Evolutionary conservation across 2,797 vertebrate species (phyloP).

Genomic region (Oreochromis mossambicus): DNA sequence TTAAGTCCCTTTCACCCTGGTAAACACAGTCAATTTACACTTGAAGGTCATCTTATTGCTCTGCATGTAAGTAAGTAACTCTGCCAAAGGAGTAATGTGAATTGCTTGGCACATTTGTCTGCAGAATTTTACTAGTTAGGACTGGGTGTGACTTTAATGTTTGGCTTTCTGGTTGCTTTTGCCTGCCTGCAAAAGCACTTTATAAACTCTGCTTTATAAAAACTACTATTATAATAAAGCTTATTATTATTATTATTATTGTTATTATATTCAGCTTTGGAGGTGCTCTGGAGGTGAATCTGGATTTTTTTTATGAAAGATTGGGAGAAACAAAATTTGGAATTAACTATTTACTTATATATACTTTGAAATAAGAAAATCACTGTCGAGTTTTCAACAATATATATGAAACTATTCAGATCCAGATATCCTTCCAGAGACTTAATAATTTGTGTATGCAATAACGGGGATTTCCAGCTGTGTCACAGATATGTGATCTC

Average conservation of each 20-base stretch:
- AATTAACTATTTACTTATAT: not conserved
- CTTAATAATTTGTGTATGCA: not conserved
- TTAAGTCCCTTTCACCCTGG: not conserved
- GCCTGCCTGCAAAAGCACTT: not conserved
- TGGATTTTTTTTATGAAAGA: not conserved
- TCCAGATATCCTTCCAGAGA: not conserved
- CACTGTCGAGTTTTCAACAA: not conserved
- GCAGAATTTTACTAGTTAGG: not conserved
- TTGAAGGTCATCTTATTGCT: not conserved
- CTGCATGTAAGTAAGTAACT: not conserved
- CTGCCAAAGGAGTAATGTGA: too few species aligned
- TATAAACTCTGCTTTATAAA: not conserved
- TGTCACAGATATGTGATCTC: not conserved
- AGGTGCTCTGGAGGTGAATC: not conserved
- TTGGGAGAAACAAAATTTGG: not conserved
- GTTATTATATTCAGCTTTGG: not conserved
- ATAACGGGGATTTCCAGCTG: not conserved
- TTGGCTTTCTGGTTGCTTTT: not conserved
- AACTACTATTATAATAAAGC: not conserved
- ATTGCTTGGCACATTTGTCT: not conserved
- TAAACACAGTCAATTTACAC: not conserved
- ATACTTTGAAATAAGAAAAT: not conserved
- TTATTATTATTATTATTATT: not conserved
- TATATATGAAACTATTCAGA: not conserved
- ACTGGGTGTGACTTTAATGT: not conserved